Evolutionary conservation across 2,888 invertebrate species (phyloP).

Genomic region (Erynnis tages): DNA sequence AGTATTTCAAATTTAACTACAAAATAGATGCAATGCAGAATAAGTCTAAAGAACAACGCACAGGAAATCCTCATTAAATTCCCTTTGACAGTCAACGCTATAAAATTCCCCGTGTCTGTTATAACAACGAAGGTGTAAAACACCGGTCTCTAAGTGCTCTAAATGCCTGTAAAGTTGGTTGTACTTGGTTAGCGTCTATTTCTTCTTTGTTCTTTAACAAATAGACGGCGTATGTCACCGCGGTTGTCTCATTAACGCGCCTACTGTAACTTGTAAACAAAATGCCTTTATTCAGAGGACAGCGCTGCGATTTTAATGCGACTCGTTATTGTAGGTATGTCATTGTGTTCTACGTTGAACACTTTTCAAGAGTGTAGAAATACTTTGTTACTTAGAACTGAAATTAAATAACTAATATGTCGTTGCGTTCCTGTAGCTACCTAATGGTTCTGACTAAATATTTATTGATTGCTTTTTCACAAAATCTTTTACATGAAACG

Average conservation of each 20-base stretch:
- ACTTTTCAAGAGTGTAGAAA: no score
- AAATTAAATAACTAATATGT: no score
- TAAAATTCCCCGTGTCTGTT: neutral
- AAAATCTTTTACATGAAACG: no score
- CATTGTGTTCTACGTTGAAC: no score
- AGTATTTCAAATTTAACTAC: no score
- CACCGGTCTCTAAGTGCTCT: constrained; percentile 1
- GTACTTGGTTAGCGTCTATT: constrained; percentile 28
- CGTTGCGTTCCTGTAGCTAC: no score
- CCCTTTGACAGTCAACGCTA: neutral
- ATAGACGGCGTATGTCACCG: constrained; percentile 33
- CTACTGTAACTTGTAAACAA: constrained; percentile 32
- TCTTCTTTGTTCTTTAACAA: constrained; percentile 32
- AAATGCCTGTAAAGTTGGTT: constrained; percentile 20
- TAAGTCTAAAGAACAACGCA: neutral
- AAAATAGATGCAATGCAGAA: no score
- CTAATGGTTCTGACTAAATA: no score
- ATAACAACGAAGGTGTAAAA: constrained; percentile 3
- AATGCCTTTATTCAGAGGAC: constrained; percentile 21
- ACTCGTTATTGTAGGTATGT: no score
- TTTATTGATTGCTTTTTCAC: no score
- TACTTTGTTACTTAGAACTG: no score
- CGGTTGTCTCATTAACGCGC: constrained; percentile 39
- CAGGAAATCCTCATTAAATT: neutral
- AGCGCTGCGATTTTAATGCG: constrained; percentile 14